Evolutionary conservation across 2,888 invertebrate genomes (phyloP).

Genomic region (Rhagium mordax): DNA sequence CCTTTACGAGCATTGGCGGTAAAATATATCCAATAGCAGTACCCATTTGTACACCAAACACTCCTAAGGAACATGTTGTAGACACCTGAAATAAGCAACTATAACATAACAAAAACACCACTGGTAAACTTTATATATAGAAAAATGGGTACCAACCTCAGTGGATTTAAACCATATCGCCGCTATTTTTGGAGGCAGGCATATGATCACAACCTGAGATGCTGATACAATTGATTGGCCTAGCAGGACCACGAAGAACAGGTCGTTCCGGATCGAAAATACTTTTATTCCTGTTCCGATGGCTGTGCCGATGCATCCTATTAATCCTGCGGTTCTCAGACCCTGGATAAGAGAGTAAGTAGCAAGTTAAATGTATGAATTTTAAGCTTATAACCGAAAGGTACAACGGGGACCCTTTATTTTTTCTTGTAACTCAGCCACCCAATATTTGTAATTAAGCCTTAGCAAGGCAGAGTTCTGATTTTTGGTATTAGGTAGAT

Average conservation of each 20-base stretch:
- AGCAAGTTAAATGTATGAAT: too few species aligned
- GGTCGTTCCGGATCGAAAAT: constrained; percentile 84
- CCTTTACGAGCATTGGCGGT: constrained; percentile 74
- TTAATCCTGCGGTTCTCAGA: constrained; percentile 83
- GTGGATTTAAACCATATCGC: constrained; percentile 97
- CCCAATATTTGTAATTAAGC: too few species aligned
- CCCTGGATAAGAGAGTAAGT: constrained; percentile 75
- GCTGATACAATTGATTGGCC: constrained; percentile 89
- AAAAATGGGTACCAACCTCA: constrained; percentile 82
- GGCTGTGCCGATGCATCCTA: constrained; percentile 88
- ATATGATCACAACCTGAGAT: constrained; percentile 93
- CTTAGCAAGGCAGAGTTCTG: too few species aligned
- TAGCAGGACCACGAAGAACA: constrained; percentile 88
- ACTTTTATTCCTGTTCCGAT: constrained; percentile 92
- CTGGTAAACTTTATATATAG: too few species aligned
- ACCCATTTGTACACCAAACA: constrained; percentile 82
- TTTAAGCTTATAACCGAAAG: too few species aligned
- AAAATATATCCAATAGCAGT: constrained; percentile 80
- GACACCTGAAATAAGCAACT: constrained; percentile 64
- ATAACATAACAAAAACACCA: too few species aligned
- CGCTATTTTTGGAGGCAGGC: constrained; percentile 91
- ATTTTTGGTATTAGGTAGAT: too few species aligned
- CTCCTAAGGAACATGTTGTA: constrained; percentile 80
- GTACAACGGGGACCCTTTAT: too few species aligned
- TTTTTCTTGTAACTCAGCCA: too few species aligned